Evolutionary conservation across 2,797 vertebrate species (phyloP), one percentile per base, ranked within the genome.

Genomic region (Chloroceryle amazona): DNA sequence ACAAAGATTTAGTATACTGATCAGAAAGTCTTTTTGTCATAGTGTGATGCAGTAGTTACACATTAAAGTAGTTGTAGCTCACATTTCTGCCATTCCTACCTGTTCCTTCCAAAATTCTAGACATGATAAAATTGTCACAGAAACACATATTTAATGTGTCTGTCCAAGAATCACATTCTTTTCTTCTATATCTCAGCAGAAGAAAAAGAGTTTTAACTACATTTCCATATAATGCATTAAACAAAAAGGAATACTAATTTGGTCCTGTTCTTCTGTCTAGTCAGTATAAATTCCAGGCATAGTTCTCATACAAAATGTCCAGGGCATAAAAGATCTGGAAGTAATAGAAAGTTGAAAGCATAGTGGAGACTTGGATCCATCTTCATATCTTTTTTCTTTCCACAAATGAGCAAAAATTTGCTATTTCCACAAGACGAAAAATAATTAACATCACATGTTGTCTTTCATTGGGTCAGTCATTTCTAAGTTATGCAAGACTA

Each of bases 281-380:
- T 81, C 58, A 71, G 28, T 61, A 54, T 47, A 89, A 93, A 74
- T 89, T 81, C 42, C 89, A 86, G 76, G 15, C 37, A 90, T 66
- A 72, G 31, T 29, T 81, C 35, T 80, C 60, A 52, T 37, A 26
- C 21, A 87, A 78, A 70, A 47, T 44, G 8, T 61, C 17, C 54
- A 76, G 57, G 33, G 14, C 37, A 83, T 71, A 81, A 91, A 81
- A 47, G 18, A 57, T 80, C 68, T 96, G 81, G 62, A 90, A 76
- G 29, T 89, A 95, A 95, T 88, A 86, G 57, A 71, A 75, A 75
- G 22, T 86, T 96, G 63, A 86, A 95, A 93, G 14, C 37, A 5
- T 41, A 71, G 13, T 42, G 13, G 25, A 89, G 33, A 55, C 44
- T 85, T 95, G 67, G 46, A 76, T 70, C 54, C 25, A 57, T 57